phyloP scores from a whole-genome alignment of 2,113 vertebrate species.

The Myrmecophaga tridactyla region DNA sequence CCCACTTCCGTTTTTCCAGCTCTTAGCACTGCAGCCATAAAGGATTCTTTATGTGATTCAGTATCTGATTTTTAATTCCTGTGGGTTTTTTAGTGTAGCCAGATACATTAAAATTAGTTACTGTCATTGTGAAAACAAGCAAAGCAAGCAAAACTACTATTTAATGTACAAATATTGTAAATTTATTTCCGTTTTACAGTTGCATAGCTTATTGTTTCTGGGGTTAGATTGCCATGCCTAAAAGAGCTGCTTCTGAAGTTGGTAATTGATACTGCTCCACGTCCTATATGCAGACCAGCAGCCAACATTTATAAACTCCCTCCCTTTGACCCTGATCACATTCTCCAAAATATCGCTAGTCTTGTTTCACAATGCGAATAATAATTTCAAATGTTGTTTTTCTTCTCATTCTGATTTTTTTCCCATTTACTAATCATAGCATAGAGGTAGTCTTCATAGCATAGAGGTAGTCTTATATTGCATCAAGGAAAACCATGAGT shows the following conservation, averaged over 20 bases:
- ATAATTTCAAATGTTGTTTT: background rate
- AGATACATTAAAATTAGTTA: conserved; percentile 20
- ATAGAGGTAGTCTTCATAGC: too few species aligned
- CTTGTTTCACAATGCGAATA: background rate
- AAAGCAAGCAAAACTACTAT: background rate
- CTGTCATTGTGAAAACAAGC: background rate
- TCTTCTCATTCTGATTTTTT: background rate
- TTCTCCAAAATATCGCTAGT: background rate
- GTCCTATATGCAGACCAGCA: background rate
- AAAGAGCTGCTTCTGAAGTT: background rate
- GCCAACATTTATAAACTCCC: background rate
- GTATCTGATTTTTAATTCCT: background rate
- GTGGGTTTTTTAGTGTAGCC: background rate
- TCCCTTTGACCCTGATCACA: background rate
- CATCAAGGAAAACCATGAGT: background rate
- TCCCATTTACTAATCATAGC: background rate
- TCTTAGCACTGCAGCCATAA: background rate
- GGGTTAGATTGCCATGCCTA: background rate
- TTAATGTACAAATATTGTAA: background rate
- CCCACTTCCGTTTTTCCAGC: background rate
- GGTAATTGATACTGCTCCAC: background rate
- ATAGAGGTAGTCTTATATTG: background rate
- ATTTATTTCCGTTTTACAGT: conserved; percentile 20
- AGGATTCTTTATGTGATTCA: background rate
- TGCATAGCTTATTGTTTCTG: background rate